These are phyloP conservation scores for Matsumurasca onukii DNA, from an alignment of 1,140 invertebrate genomes.

Conservation along the genomic window DNA sequence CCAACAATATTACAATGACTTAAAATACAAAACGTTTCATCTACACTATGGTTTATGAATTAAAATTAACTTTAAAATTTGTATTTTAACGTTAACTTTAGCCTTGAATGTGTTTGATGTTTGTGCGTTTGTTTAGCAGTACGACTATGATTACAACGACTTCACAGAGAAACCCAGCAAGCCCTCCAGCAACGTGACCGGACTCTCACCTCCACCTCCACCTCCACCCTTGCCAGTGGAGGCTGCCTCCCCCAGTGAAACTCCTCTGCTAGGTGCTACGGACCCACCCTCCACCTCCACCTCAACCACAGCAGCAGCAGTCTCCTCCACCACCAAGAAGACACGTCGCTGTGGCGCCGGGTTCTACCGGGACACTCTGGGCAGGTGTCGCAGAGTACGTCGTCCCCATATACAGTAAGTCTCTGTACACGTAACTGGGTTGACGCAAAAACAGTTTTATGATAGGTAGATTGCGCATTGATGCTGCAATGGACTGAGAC, in stretches of 20 bases:
- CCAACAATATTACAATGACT: too few relatives aligned
- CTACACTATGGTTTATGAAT: too few relatives aligned
- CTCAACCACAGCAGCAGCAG: neutral
- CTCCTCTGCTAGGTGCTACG: neutral
- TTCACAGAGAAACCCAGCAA: slow-evolving; percentile 49
- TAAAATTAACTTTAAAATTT: too few relatives aligned
- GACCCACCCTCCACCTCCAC: neutral
- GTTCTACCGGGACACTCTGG: slow-evolving; percentile 41
- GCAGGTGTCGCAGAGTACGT: slow-evolving; percentile 41
- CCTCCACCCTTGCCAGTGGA: neutral
- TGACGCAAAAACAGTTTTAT: too few relatives aligned
- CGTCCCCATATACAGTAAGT: slow-evolving; percentile 40
- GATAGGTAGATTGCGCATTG: too few relatives aligned
- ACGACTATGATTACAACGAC: slow-evolving; percentile 52
- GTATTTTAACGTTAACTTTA: too few relatives aligned
- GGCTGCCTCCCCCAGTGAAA: neutral
- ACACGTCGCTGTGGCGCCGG: slow-evolving; percentile 41
- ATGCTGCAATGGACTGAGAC: too few relatives aligned
- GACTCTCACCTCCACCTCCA: neutral
- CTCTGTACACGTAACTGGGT: too few relatives aligned
- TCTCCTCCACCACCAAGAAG: slow-evolving; percentile 18
- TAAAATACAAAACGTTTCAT: too few relatives aligned
- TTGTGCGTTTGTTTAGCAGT: too few relatives aligned
- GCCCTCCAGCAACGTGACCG: neutral
- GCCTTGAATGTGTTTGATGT: too few relatives aligned